Evolutionary conservation across 2,888 invertebrate species (phyloP), one percentile per base, ranked within the genome.

Genomic region (Lasioglossum villosulum): DNA sequence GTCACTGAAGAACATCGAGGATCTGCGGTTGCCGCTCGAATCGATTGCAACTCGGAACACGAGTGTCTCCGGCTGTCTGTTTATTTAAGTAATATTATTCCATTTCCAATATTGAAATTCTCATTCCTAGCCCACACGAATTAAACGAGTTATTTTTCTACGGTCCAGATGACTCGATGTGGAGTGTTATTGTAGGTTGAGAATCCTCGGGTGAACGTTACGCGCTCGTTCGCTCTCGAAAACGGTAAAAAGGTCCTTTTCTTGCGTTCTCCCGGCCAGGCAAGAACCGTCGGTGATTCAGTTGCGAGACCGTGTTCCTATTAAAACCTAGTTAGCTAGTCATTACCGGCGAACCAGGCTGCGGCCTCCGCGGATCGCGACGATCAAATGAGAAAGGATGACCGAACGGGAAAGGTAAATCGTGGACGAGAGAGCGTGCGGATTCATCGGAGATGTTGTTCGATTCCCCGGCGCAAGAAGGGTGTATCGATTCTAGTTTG

Each of bases 311-410:
- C 82, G 82, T 90, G 90, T 91, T 91, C 90, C 89, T 91, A 93
- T 93, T 92, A 92, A 92, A 92, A 91, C 87, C 89, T 92, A 90
- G 90, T 92, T 93, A 92, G 90, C 88, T 90, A 90, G 92, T 92
- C 90, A 89, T 93, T 92, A 91, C 88, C 85, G 80, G 87, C 78
- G 88, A 87, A 84, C 82, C 87, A 85, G 82, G 85, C 83, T 84
- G 91, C 82, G 80, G 86, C 82, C 82, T 75, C 84, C 82, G 74
- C 75, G 68, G 84, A 63, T 39, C 80, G 82, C 77, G 73, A 80
- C 83, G 81, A 84, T 78, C 81, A 63, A 77, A 80, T 82, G 90
- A 84, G 89, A 88, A 86, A 90, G 88, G 87, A 88, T 73, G 81
- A 86, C 85, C 82, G 79, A 72, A 82, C 75, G 80, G 70, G 83